Percentiles rank a stretch among this genome's conserved stretches.
These are phyloP conservation scores for Uropsilus gracilis DNA, from an alignment of 2,113 vertebrate genomes.

Conservation along the genomic window DNA sequence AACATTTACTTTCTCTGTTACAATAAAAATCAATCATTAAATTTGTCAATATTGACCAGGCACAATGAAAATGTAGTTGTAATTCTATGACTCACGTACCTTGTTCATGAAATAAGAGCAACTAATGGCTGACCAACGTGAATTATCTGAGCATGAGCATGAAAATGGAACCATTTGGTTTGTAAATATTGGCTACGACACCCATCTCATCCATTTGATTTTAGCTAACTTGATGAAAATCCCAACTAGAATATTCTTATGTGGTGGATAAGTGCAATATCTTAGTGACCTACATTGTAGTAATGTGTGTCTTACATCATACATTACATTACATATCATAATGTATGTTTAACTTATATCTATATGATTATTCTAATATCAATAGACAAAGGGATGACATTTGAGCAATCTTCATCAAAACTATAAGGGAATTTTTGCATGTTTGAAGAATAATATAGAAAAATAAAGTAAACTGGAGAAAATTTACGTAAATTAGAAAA, in stretches of 20 bases:
- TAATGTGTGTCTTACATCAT: not conserved
- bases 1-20: not conserved
- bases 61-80: not conserved
- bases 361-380: not conserved
- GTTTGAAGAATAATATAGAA: not conserved
- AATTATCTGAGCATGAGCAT: not conserved
- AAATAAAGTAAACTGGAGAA: conserved; percentile 22
- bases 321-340: too few species aligned
- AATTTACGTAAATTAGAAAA: conserved; percentile 3
- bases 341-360: not conserved
- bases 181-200: not conserved
- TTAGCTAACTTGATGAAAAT: not conserved
- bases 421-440: not conserved
- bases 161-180: not conserved
- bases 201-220: not conserved
- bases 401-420: not conserved
- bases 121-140: not conserved
- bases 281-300: not conserved
- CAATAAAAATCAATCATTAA: not conserved
- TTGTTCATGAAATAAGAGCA: not conserved
- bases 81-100: too few species aligned
- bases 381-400: not conserved
- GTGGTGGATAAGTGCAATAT: not conserved
- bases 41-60: not conserved
- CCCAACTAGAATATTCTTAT: not conserved